Conservation (phyloP, 2,888 invertebrate species). For the Drosophila emarginata region DNA sequence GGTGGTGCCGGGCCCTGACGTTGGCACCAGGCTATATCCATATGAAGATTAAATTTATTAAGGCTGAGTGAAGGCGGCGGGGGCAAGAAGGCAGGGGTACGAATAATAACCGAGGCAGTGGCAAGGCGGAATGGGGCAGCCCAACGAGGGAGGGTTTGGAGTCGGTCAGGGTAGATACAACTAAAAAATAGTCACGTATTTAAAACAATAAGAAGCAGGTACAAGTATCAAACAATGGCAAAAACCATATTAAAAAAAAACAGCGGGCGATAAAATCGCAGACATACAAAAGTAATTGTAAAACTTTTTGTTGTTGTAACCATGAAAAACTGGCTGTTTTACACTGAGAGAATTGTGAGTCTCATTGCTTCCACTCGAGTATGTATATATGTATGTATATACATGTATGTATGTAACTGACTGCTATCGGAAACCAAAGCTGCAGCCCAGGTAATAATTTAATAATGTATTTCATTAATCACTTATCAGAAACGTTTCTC, state of each 20-base stretch:
- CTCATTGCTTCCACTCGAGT: background rate
- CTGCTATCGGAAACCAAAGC: no score
- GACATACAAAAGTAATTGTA: background rate
- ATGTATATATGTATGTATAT: no score
- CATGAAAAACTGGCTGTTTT: background rate
- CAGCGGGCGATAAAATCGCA: background rate
- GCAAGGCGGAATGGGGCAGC: conserved; percentile 17
- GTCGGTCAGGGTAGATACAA: conserved; percentile 22
- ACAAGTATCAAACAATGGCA: conserved; percentile 19
- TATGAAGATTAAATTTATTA: conserved; percentile 63
- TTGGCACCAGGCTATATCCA: conserved; percentile 41
- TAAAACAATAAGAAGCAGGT: conserved; percentile 14
- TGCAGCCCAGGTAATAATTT: no score
- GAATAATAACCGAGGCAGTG: background rate
- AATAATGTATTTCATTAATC: no score
- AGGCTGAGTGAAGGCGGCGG: background rate
- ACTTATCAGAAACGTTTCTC: no score
- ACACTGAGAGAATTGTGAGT: background rate
- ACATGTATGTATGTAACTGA: no score
- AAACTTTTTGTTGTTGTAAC: background rate
- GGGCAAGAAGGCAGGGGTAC: background rate
- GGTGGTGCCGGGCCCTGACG: conserved; percentile 19
- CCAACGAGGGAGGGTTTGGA: background rate
- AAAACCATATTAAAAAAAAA: conserved; percentile 12
- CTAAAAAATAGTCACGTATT: conserved; percentile 47